Evolutionary conservation across 1,140 invertebrate species (phyloP).

Genomic region (Lysiphlebus fabarum): DNA sequence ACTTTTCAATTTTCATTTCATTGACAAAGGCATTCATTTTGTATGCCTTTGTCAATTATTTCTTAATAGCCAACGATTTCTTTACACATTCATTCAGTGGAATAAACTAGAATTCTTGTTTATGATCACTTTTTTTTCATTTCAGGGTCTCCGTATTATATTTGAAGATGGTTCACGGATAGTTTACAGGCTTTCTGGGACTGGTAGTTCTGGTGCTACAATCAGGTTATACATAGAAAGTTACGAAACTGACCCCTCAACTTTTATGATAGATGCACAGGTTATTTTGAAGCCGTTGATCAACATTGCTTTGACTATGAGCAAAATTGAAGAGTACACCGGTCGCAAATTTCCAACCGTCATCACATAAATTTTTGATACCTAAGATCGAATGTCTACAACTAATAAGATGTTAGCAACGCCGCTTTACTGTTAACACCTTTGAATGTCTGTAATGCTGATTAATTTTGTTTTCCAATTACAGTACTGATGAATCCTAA

Average conservation of each 20-base stretch:
- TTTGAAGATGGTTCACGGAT: constrained; percentile 93
- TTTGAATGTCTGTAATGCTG: no score
- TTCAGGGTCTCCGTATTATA: constrained; percentile 86
- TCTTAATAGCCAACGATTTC: no score
- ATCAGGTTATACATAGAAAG: constrained; percentile 92
- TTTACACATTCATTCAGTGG: no score
- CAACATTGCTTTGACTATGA: constrained; percentile 82
- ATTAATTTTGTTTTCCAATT: no score
- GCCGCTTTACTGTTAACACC: no score
- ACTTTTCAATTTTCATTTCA: no score
- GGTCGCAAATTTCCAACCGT: constrained; percentile 89
- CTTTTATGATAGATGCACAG: constrained; percentile 73
- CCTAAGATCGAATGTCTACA: no score
- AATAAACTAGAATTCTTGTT: no score
- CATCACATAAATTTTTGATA: constrained; percentile 76
- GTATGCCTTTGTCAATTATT: no score
- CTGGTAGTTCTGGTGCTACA: constrained; percentile 95
- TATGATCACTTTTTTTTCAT: constrained; percentile 31
- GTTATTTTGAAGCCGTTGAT: constrained; percentile 85
- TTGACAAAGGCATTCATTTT: no score
- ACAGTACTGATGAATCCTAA: no score
- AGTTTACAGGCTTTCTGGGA: constrained; percentile 92
- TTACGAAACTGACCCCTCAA: constrained; percentile 68
- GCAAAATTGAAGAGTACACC: constrained; percentile 80
- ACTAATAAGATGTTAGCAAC: no score